Conservation (phyloP, 1,140 invertebrate species). For the Apis florea region DNA sequence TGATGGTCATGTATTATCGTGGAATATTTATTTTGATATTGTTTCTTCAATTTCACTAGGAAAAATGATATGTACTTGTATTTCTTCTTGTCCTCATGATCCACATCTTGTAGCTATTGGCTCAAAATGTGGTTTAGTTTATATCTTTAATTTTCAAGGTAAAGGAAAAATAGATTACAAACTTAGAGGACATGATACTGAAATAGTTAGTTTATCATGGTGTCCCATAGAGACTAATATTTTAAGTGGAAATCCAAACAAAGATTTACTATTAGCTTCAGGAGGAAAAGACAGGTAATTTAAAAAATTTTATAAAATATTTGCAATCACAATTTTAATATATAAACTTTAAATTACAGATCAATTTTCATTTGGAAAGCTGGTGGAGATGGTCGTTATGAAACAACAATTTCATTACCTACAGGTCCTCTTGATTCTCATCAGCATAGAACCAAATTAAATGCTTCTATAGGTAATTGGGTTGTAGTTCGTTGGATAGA, state of each 20-base stretch:
- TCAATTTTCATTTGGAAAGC: conserved; percentile 82
- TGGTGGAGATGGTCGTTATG: conserved; percentile 80
- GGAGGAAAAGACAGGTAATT: conserved; percentile 79
- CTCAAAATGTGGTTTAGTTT: conserved; percentile 84
- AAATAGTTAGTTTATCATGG: conserved; percentile 86
- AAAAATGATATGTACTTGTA: conserved; percentile 80
- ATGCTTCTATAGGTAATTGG: conserved; percentile 72
- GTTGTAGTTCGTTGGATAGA: conserved; percentile 82
- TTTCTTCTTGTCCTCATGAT: conserved; percentile 84
- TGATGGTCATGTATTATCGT: conserved; percentile 83
- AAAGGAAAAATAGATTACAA: conserved; percentile 83
- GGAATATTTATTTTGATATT: conserved; percentile 83
- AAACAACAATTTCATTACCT: conserved; percentile 71
- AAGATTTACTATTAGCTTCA: conserved; percentile 81
- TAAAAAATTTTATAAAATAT: neutral
- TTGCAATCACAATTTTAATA: neutral
- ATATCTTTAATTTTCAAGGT: conserved; percentile 83
- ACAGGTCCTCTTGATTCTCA: conserved; percentile 50
- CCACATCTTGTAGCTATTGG: conserved; percentile 84
- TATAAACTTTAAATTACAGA: conserved; percentile 49
- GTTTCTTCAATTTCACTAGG: conserved; percentile 76
- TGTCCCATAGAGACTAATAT: conserved; percentile 84
- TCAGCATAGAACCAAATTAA: conserved; percentile 67
- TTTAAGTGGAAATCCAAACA: conserved; percentile 67
- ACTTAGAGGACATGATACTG: conserved; percentile 86